Percentiles rank a stretch among this genome's conserved stretches.
Conservation (phyloP, 1,140 invertebrate species). For the Aphelinus atriplicis region DNA sequence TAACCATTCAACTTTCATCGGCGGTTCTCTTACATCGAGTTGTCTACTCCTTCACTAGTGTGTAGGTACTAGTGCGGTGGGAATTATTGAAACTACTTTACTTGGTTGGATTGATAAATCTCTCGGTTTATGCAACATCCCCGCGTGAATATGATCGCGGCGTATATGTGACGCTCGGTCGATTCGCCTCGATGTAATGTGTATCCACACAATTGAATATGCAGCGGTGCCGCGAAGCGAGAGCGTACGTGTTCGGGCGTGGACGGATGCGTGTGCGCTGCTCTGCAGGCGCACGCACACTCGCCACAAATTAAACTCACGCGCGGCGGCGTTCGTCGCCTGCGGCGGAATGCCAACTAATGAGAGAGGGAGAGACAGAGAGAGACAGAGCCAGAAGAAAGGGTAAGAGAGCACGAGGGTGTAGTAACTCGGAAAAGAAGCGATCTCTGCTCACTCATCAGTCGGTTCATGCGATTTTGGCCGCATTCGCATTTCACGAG, state of each 20-base stretch:
- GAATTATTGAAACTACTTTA: no score
- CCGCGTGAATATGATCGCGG: no score
- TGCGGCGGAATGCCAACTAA: constrained; percentile 61
- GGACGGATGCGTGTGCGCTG: constrained; percentile 37
- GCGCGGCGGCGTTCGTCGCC: constrained; percentile 51
- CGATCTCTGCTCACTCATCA: background rate
- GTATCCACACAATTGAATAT: constrained; percentile 30
- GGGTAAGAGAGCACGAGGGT: constrained; percentile 22
- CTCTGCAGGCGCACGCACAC: constrained; percentile 52
- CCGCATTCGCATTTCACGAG: no score
- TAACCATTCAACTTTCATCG: no score
- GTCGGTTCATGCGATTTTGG: no score
- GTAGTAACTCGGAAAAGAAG: constrained; percentile 10
- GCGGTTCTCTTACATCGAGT: no score
- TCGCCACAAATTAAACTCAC: constrained; percentile 64
- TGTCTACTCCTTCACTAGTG: no score
- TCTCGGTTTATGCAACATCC: no score
- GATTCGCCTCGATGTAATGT: background rate
- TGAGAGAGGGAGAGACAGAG: constrained; percentile 50
- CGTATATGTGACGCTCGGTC: no score
- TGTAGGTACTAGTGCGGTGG: no score
- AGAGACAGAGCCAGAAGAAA: constrained; percentile 33
- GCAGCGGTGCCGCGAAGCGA: constrained; percentile 23
- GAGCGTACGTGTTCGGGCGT: constrained; percentile 6
- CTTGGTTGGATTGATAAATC: no score